These are phyloP conservation scores for Glareola pratincola DNA, from an alignment of 2,113 vertebrate species.

Conservation along the genomic window DNA sequence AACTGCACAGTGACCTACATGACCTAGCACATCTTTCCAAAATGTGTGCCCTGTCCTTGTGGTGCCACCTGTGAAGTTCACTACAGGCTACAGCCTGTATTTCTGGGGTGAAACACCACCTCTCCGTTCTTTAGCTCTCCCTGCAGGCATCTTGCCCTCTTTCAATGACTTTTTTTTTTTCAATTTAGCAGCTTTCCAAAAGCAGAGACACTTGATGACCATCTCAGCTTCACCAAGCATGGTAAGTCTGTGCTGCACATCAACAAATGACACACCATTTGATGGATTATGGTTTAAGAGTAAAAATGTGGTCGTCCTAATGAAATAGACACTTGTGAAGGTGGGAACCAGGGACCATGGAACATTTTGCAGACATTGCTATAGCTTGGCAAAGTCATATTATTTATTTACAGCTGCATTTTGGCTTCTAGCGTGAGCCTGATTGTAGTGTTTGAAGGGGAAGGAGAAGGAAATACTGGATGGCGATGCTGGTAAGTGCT, in stretches of 20 bases:
- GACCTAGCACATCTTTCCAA: background rate
- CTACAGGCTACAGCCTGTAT: background rate
- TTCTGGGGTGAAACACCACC: background rate
- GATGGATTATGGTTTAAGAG: slow-evolving; percentile 12
- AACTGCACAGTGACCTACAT: background rate
- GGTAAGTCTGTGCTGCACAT: background rate
- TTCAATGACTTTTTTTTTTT: background rate
- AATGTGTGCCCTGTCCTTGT: background rate
- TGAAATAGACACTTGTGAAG: slow-evolving; percentile 2
- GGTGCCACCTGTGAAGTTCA: background rate
- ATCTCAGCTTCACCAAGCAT: background rate
- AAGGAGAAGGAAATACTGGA: background rate
- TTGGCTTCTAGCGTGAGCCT: background rate
- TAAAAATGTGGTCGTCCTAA: background rate
- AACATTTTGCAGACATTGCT: background rate
- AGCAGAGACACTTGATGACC: background rate
- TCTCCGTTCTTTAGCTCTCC: background rate
- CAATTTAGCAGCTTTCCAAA: background rate
- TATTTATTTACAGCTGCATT: slow-evolving; percentile 24
- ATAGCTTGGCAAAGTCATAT: background rate
- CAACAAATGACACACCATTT: background rate
- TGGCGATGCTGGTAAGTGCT: background rate
- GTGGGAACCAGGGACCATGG: background rate
- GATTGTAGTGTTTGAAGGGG: background rate
- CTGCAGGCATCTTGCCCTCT: background rate